phyloP scores from a whole-genome alignment of 1,140 invertebrate genomes.

The Octopus bimaculoides region DNA sequence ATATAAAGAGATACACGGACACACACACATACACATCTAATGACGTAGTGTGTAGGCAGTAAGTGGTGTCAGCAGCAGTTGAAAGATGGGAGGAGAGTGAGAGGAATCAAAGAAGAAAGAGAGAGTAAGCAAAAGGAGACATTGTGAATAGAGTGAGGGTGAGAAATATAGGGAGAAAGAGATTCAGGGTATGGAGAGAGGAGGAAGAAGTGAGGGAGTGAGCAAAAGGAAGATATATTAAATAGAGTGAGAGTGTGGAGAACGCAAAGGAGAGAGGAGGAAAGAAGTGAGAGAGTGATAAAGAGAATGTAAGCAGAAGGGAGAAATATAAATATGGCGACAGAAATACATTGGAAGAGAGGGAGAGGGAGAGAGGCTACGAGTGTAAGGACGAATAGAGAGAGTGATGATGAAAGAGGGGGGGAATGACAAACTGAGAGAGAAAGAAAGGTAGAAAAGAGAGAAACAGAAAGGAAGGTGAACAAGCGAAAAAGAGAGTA shows the following conservation, averaged over 20 bases:
- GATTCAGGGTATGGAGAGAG: not conserved
- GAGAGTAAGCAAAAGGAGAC: too few relatives aligned
- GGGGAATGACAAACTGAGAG: not conserved
- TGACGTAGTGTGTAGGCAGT: not conserved
- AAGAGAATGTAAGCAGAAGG: not conserved
- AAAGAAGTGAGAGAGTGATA: not conserved
- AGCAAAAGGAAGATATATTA: not conserved
- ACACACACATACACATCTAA: too few relatives aligned
- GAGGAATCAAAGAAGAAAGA: not conserved
- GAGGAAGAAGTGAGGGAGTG: not conserved
- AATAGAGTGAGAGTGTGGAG: not conserved
- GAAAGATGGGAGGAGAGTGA: not conserved
- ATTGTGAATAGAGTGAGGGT: too few relatives aligned
- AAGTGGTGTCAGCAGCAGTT: not conserved
- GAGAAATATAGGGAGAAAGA: too few relatives aligned
- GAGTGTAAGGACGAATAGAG: not conserved
- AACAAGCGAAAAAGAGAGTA: not conserved
- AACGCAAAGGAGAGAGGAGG: not conserved
- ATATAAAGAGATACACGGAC: too few relatives aligned
- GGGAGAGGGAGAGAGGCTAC: not conserved
- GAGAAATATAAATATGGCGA: not conserved
- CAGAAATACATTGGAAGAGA: not conserved
- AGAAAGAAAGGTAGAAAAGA: not conserved
- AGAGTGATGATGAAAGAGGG: not conserved
- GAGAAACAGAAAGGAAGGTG: not conserved